phyloP scores from a whole-genome alignment of 2,113 vertebrate genomes.

The Eudorcas thomsonii region DNA sequence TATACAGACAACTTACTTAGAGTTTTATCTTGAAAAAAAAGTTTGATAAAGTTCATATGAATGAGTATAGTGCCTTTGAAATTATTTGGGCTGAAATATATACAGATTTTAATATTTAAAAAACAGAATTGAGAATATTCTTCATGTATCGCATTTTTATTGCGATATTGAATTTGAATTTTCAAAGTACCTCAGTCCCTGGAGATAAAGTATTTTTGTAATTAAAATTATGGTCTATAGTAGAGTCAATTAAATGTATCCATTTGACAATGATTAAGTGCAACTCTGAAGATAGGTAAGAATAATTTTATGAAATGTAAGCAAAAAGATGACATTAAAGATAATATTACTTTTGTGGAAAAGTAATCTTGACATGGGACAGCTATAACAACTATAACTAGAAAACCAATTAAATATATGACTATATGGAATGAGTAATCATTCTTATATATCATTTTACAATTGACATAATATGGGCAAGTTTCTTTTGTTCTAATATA shows the following conservation, averaged over 20 bases:
- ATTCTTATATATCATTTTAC: neutral
- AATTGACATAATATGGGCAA: neutral
- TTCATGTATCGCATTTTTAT: neutral
- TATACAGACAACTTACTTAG: neutral
- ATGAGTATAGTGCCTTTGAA: neutral
- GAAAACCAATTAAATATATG: neutral
- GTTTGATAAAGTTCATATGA: neutral
- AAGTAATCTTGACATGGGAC: neutral
- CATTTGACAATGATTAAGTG: neutral
- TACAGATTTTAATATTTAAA: neutral
- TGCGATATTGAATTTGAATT: no score
- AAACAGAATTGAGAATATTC: neutral
- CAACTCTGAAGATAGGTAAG: neutral
- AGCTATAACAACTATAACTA: neutral
- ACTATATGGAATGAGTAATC: neutral
- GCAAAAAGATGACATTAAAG: neutral
- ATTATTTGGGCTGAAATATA: neutral
- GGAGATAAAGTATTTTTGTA: neutral
- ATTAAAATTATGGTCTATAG: neutral
- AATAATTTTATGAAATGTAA: conserved; percentile 18
- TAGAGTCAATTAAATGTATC: neutral
- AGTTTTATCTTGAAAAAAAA: neutral
- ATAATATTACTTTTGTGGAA: neutral
- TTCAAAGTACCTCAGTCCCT: neutral
- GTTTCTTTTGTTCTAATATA: neutral